Conservation (phyloP, 2,888 invertebrate species). For the Nemapogon koenigi region DNA sequence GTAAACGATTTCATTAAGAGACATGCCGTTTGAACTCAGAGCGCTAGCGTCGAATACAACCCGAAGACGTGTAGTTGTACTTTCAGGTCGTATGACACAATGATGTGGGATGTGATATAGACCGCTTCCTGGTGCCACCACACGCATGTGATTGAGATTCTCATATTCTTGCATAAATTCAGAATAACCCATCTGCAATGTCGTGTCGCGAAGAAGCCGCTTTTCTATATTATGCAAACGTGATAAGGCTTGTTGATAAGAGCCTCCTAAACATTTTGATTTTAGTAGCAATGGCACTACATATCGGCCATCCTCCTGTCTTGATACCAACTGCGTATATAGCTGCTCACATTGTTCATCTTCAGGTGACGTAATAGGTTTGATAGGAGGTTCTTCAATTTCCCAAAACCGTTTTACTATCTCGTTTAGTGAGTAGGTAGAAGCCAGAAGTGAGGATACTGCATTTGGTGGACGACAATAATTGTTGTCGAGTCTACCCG, state of each 20-base stretch:
- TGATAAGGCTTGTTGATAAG: neutral
- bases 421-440: conserved; percentile 1
- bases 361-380: conserved; percentile 2
- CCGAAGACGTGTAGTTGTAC: conserved; percentile 8
- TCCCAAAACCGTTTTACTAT: too few species aligned
- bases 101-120: conserved; percentile 10
- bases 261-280: conserved; percentile 1
- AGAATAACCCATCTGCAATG: conserved; percentile 2
- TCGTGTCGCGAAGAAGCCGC: neutral
- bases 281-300: conserved; percentile 11
- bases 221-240: conserved; percentile 4
- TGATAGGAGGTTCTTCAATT: conserved; percentile 10
- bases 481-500: conserved; percentile 2
- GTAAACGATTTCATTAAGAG: too few species aligned
- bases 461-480: neutral
- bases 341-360: conserved; percentile 8
- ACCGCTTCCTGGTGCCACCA: neutral
- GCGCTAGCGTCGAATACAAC: conserved; percentile 12
- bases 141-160: conserved; percentile 11
- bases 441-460: neutral
- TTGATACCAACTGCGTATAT: neutral
- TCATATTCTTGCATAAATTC: conserved; percentile 11
- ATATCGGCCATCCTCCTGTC: conserved; percentile 9
- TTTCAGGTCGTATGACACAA: conserved; percentile 9
- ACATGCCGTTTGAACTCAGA: too few species aligned